Base-by-base conservation (phyloP, 2,888 invertebrate species). In the Cistogaster globosa region DNA sequence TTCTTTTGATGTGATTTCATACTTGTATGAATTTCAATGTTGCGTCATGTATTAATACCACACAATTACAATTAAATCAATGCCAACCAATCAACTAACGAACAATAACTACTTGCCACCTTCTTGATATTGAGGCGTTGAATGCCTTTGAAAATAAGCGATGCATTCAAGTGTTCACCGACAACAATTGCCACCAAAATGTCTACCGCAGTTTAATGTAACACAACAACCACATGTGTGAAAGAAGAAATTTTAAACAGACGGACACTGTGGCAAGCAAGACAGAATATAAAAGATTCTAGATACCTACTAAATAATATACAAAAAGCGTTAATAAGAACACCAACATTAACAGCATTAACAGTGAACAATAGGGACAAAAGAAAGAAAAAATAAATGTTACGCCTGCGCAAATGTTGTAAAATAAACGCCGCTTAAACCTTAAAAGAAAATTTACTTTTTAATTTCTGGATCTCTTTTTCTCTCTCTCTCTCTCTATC, bases 331-430 rank as follows among this genome's bases (percentile, higher is more conserved):
- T 85, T 82, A 85, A 85, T 85, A 85, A 71, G 82, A 75, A 78
- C 78, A 78, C 78, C 80, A 81, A 81, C 69, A 76, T 74, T 80
- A 69, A 75, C 57, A 71, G 65, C 68, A 69, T 74, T 62, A 75
- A n/a, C n/a, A n/a, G 55, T 20, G 60, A 65, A 83, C 83, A 79
- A 83, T 74, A 69, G 74, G 57, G 60, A 77, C 71, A 77, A 76
- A 68, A 83, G 65, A 45, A 83, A 71, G 22, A n/a, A 83, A 71
- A 71, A 71, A 65, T 83, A 83, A 84, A 84, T 81, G 76, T 81
- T 74, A 85, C 85, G 85, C 85, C 85, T 85, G 85, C 82, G 82
- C 85, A 85, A 75, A 72, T 84, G 76, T 78, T 82, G 53, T n/a
- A 58, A 9, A 22, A 18, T 82, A 71, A 82, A 85, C 78, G 82